Base-by-base conservation (phyloP, 2,888 invertebrate species). In the Mythimna lalbum region DNA sequence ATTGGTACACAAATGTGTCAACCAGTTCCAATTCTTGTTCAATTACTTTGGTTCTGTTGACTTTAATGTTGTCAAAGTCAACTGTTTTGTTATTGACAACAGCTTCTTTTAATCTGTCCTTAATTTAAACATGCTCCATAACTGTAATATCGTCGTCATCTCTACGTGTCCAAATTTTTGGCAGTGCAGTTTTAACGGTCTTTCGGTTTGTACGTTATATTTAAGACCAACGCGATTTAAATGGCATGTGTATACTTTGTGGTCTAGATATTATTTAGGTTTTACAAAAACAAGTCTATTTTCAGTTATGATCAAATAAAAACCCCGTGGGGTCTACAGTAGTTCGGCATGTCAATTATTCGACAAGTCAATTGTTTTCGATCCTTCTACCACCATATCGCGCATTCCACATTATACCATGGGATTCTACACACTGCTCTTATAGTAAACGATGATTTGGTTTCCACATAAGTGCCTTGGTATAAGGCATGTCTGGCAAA, bases 401-500 rank as follows among this genome's bases (percentile, higher is more conserved):
- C 12, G 56, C 70, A 74, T 76, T 78, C 62, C 61, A 50, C 1
- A 60, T 56, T 47, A 23, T 19, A 66, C 56, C 55, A 76, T 66
- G 43, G 23, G 1, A 71, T 76, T 68, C 10, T 19, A n/a, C 21
- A 23, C 12, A 17, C 17, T 49, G 14, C n/a, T 53, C 52, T 43
- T 39, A 63, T 70, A 60, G 56, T 31, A 56, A 52, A 80, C 65
- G 76, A 80, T 66, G 66, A 23, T 65, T 70, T 17, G 9, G 59
- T 59, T n/a, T 17, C 7, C 36, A 59, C 19, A 73, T 50, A 47
- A 73, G 52, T 77, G 21, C 27, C 73, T 69, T 84, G 69, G 83
- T 90, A 89, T 82, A 62, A 75, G 85, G 85, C 69, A 69, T 73
- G 81, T 82, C 81, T 85, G 83, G 91, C 89, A 91, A 90, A 91